Conservation (phyloP, 2,888 invertebrate genomes). For the Cotesia congregata region DNA sequence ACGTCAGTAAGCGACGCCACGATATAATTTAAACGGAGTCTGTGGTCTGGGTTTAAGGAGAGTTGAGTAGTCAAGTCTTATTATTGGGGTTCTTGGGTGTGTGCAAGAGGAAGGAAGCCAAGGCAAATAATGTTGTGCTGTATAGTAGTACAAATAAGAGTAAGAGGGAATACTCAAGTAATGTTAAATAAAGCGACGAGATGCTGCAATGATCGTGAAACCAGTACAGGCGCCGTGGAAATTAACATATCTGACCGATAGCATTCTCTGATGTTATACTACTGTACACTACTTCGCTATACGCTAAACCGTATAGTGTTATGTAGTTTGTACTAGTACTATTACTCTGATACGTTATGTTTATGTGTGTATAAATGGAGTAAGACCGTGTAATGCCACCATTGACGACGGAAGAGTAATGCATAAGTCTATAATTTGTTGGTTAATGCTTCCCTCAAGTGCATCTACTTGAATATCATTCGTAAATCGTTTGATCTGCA, state of each 20-base stretch:
- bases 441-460: slow-evolving; percentile 25
- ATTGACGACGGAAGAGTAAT: neutral
- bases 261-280: slow-evolving; percentile 50
- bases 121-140: neutral
- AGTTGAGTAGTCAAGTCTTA: slow-evolving; percentile 9
- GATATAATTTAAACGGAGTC: slow-evolving; percentile 65
- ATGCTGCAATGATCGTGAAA: slow-evolving; percentile 49
- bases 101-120: slow-evolving; percentile 6
- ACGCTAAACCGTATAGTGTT: neutral
- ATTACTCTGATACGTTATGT: neutral
- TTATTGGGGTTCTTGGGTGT: slow-evolving; percentile 9
- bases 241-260: slow-evolving; percentile 67
- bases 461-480: slow-evolving; percentile 33
- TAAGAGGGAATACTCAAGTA: slow-evolving; percentile 23
- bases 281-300: slow-evolving; percentile 8
- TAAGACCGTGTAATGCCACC: neutral
- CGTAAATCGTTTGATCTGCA: neutral
- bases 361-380: slow-evolving; percentile 1
- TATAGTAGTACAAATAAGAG: slow-evolving; percentile 33
- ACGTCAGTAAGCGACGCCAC: slow-evolving; percentile 45
- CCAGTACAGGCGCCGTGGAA: slow-evolving; percentile 56
- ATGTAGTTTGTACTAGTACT: neutral
- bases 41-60: slow-evolving; percentile 48
- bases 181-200: slow-evolving; percentile 33
- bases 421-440: slow-evolving; percentile 1